Evolutionary conservation across 1,140 invertebrate species (phyloP), one percentile per base, ranked within the genome.

Genomic region (Aricia agestis): DNA sequence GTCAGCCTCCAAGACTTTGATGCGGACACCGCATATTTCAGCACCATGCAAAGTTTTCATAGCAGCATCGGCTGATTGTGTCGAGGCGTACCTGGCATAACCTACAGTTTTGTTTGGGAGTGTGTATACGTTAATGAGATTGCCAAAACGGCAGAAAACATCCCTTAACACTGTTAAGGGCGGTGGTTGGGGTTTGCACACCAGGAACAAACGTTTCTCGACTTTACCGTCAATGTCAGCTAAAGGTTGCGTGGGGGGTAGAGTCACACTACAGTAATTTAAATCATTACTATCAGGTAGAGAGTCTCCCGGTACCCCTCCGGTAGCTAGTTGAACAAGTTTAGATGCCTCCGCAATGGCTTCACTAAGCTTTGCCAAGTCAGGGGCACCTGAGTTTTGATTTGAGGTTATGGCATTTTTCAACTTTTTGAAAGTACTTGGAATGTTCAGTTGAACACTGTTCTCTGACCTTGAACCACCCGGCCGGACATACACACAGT

Each of bases 61-160:
- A 6, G 86, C 85, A 79, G 95, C 93, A 78, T 96, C 94, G 2
- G 97, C 97, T 76, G 95, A 95, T 41, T 96, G 94, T 63, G 94
- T 93, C 58, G 90, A 93, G 1, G 97, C 95, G 91, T 97, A 98
- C 78, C 97, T 97, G 1, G 97, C 97, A 87, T 98, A 98, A 0
- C 97, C 98, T 88, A 97, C 98, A 81, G 96, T 97, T 89, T 96
- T 96, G 83, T 97, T 97, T 63, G 95, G 95, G 72, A 98, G 87
- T 83, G 98, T 94, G 82, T 98, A 98, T 10, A 98, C 96, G 87
- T 98, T 97, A 71, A 98, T 98, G 2, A 98, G 92, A 82, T 97
- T 95, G 1, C 97, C 97, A 92, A 98, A 98, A 78, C 97, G 94
- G 81, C 96, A 97, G 87, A 98, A 98, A 2, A 97, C 94, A 87